Conservation (phyloP, 2,888 invertebrate species). For the Amorpha juglandis region DNA sequence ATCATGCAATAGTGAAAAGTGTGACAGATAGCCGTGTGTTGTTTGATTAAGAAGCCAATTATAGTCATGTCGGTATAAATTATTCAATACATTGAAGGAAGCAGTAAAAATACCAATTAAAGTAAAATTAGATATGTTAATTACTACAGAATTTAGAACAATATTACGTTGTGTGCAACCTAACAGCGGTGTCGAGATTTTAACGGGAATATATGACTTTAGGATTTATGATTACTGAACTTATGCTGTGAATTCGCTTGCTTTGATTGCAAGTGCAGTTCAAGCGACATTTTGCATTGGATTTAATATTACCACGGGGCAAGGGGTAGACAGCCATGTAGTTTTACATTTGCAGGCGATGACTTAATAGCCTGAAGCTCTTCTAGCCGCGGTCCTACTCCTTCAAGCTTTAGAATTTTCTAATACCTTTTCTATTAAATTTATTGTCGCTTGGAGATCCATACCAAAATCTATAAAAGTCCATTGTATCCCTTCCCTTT, state of each 20-base stretch:
- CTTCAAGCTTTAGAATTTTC: conserved; percentile 59
- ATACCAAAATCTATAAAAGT: conserved; percentile 97
- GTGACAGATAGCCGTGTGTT: conserved; percentile 26
- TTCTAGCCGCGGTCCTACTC: conserved; percentile 60
- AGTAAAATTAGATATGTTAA: background rate
- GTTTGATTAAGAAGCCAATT: conserved; percentile 15
- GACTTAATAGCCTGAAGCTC: conserved; percentile 66
- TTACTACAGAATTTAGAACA: conserved; percentile 1
- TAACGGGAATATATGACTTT: conserved; percentile 43
- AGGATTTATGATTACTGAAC: conserved; percentile 40
- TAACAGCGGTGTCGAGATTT: conserved; percentile 36
- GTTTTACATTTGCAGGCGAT: conserved; percentile 61
- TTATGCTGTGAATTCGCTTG: conserved; percentile 53
- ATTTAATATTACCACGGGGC: conserved; percentile 49
- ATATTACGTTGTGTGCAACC: conserved; percentile 37
- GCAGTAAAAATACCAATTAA: background rate
- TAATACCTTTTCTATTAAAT: conserved; percentile 94
- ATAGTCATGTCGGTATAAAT: background rate
- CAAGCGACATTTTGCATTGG: conserved; percentile 51
- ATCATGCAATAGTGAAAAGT: conserved; percentile 46
- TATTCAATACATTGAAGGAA: background rate
- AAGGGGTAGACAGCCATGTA: conserved; percentile 56
- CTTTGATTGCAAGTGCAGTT: conserved; percentile 49
- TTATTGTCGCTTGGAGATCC: conserved; percentile 96
- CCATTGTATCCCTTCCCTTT: conserved; percentile 95